Conservation (phyloP, 2,797 vertebrate species). For the Acanthurus lineatus region DNA sequence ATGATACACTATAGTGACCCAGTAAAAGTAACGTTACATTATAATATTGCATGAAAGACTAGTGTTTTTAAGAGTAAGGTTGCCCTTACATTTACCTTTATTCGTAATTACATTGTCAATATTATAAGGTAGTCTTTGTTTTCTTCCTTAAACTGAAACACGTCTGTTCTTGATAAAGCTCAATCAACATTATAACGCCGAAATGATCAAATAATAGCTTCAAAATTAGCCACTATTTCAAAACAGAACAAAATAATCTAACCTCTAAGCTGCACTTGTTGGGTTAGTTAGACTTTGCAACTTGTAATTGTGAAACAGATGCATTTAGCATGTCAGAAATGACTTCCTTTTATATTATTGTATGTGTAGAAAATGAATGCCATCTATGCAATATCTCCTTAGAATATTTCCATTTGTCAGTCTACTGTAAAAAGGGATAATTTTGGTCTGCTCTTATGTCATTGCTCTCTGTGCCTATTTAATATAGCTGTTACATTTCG, state of each 20-base stretch:
- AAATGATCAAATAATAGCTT: not conserved
- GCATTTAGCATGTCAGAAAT: not conserved
- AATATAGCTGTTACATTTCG: not conserved
- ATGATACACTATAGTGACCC: constrained; percentile 3
- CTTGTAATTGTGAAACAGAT: not conserved
- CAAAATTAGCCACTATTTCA: not conserved
- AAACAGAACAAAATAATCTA: not conserved
- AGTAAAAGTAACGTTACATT: not conserved
- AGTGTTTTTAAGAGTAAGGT: constrained; percentile 5
- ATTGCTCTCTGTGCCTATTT: not conserved
- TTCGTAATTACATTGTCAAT: no score
- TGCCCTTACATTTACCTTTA: not conserved
- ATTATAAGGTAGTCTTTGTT: not conserved
- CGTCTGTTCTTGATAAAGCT: not conserved
- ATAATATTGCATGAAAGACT: not conserved
- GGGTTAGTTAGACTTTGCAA: fast-evolving
- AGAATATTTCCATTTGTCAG: no score
- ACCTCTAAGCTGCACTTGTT: not conserved
- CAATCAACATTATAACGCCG: not conserved
- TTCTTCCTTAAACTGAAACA: not conserved
- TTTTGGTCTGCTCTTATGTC: not conserved
- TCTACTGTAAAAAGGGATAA: not conserved
- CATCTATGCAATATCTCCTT: not conserved
- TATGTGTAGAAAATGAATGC: not conserved
- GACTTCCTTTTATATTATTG: not conserved